Evolutionary conservation across 2,797 vertebrate species (phyloP), one percentile per base, ranked within the genome.

Genomic region (Typhlichthys subterraneus): DNA sequence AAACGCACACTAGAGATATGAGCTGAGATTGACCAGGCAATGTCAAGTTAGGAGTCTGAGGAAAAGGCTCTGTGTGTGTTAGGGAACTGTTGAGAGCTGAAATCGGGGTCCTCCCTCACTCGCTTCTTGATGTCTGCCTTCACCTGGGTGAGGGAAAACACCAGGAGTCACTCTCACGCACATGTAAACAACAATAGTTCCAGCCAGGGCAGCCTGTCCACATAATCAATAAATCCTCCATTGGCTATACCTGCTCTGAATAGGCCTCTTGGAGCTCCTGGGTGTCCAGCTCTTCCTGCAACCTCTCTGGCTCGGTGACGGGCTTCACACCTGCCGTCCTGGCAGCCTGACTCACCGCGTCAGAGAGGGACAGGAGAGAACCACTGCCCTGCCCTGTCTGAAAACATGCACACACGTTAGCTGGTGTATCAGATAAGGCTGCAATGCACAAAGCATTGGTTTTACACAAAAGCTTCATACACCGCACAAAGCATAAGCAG

Each of bases 281-380:
- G 17, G 88, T 88, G 56, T 95, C 94, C 65, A 97, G 93, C 58
- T 97, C 95, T 19, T 92, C 88, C 77, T 93, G 93, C 61, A 98
- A 86, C 77, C 87, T 89, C 81, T 97, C 95, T 0, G 91, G 67
- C 56, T 92, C 89, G 4, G 92, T 95, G 68, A 96, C 84, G 33
- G 95, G 95, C 67, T 85, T 91, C 46, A 92, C 95, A 1, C 95
- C 96, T 0, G 92, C 93, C 1, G 91, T 90, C 76, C 93, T 90
- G 73, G 95, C 94, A 0, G 96, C 96, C 69, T 95, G 92, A 65
- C 83, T 94, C 77, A 98, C 96, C 0, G 96, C 95, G 38, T 98
- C 96, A 0, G 95, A 93, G 54, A 98, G 92, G 9, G 95, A 95
- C 72, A 95, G 91, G 73, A 94, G 93, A 51, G 94, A 94, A 2